Evolutionary conservation across 2,888 invertebrate species (phyloP).

Genomic region (Aplocera efformata): DNA sequence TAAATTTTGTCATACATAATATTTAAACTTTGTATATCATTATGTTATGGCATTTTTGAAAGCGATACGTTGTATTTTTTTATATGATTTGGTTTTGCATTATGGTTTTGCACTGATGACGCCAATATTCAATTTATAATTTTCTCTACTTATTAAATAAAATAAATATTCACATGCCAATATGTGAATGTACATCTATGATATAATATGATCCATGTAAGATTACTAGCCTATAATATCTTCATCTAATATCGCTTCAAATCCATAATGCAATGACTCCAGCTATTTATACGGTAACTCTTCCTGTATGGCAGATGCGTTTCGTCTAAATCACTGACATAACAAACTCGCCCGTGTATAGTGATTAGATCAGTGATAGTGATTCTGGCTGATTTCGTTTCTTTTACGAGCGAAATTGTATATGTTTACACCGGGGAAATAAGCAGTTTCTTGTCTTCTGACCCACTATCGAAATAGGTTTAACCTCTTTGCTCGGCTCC

Average conservation of each 20-base stretch:
- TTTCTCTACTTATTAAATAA: too few species aligned
- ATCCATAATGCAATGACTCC: constrained; percentile 12
- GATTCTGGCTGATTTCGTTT: constrained; percentile 52
- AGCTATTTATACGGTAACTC: constrained; percentile 21
- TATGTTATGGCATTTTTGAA: too few species aligned
- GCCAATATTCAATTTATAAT: too few species aligned
- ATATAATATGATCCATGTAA: too few species aligned
- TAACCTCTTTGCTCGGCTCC: constrained; percentile 32
- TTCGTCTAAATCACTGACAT: constrained; percentile 37
- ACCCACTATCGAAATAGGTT: constrained; percentile 43
- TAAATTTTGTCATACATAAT: too few species aligned
- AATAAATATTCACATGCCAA: too few species aligned
- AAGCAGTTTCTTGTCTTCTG: constrained; percentile 43
- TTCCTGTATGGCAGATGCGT: constrained; percentile 32
- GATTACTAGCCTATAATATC: constrained; percentile 31
- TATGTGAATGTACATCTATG: too few species aligned
- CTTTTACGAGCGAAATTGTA: constrained; percentile 57
- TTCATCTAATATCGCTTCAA: constrained; percentile 2
- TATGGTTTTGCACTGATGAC: too few species aligned
- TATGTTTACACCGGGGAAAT: constrained; percentile 50
- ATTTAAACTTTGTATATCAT: too few species aligned
- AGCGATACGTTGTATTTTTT: too few species aligned
- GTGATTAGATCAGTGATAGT: constrained; percentile 29
- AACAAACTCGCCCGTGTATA: constrained; percentile 21
- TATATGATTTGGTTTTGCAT: too few species aligned